Conservation (phyloP, 2,888 invertebrate genomes). For the Dolichopus griseipennis region DNA sequence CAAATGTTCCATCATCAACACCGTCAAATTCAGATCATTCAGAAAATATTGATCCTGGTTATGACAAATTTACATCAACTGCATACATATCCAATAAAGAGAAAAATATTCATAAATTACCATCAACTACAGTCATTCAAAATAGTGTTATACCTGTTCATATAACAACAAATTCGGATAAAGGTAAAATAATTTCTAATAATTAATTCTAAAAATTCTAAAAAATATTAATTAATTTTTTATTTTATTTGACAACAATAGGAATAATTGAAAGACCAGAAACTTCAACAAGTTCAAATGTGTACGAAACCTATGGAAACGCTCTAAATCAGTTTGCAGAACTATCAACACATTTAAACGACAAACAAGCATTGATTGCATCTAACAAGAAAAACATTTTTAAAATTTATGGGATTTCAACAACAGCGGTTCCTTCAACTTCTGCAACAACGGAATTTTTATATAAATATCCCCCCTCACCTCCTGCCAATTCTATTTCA, state of each 20-base stretch:
- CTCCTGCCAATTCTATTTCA: slow-evolving; percentile 22
- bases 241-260: neutral
- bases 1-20: slow-evolving; percentile 15
- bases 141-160: slow-evolving; percentile 39
- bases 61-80: slow-evolving; percentile 21
- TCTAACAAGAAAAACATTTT: slow-evolving; percentile 24
- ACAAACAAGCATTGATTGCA: slow-evolving; percentile 12
- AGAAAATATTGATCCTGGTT: slow-evolving; percentile 22
- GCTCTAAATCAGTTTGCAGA: slow-evolving; percentile 14
- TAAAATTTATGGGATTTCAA: slow-evolving; percentile 27
- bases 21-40: slow-evolving; percentile 4
- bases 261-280: slow-evolving; percentile 15
- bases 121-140: slow-evolving; percentile 37
- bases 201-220: too few relatives aligned
- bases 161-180: slow-evolving; percentile 21
- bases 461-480: slow-evolving; percentile 28
- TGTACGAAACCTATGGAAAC: neutral
- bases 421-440: slow-evolving; percentile 26
- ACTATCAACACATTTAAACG: slow-evolving; percentile 14
- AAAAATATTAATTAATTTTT: neutral
- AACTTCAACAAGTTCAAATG: slow-evolving; percentile 15
- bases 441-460: slow-evolving; percentile 28
- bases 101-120: slow-evolving; percentile 24
- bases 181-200: slow-evolving; percentile 8
- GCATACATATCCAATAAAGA: slow-evolving; percentile 19